phyloP scores from a whole-genome alignment of 2,113 vertebrate genomes.

The Ivindomyrus marchei region DNA sequence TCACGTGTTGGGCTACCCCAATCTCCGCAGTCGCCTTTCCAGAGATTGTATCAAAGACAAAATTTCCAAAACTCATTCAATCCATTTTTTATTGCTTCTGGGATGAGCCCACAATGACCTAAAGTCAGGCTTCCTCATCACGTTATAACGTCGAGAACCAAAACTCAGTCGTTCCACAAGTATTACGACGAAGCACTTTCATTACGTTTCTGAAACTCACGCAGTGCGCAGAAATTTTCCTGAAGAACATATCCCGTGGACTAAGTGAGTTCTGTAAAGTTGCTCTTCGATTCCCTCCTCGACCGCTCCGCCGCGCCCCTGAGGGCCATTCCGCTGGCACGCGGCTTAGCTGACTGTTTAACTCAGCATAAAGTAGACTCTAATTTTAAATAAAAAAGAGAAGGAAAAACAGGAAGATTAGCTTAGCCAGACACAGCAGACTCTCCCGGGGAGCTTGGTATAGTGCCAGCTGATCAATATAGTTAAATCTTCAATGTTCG shows the following conservation, averaged over 20 bases:
- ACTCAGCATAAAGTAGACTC: background rate
- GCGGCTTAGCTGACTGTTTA: background rate
- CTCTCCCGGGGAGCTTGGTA: no score
- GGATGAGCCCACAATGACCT: background rate
- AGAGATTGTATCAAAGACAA: constrained; percentile 13
- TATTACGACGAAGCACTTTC: background rate
- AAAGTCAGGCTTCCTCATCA: background rate
- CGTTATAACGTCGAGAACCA: background rate
- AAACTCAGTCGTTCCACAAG: background rate
- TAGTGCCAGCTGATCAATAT: background rate
- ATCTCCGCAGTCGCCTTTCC: constrained; percentile 29
- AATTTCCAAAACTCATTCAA: background rate
- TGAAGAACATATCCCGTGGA: background rate
- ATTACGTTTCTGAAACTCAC: background rate
- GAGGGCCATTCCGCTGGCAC: background rate
- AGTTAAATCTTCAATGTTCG: background rate
- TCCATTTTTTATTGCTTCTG: background rate
- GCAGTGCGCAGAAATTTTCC: background rate
- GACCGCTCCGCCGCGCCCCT: background rate
- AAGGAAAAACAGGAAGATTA: background rate
- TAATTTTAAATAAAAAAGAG: background rate
- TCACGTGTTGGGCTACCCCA: constrained; percentile 29
- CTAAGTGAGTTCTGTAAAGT: background rate
- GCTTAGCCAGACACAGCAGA: background rate
- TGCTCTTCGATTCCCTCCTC: background rate